A percentile compares a stretch with the other conserved stretches of the same genome.
phyloP scores from a whole-genome alignment of 2,797 vertebrate species.

The Bovichtus diacanthus region DNA sequence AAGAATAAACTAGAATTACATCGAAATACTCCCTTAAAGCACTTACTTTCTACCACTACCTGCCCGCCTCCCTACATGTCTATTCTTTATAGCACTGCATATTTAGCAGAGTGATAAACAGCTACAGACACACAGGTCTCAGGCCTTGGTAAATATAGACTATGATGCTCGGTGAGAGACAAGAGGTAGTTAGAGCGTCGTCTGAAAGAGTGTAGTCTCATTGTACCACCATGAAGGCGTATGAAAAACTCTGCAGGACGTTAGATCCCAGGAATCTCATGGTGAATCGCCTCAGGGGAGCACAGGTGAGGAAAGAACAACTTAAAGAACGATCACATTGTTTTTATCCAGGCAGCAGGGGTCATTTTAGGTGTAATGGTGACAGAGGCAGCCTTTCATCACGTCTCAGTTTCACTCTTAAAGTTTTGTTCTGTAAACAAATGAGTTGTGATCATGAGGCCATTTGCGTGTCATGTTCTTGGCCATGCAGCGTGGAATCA shows the following conservation, averaged over 20 bases:
- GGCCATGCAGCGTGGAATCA: background rate
- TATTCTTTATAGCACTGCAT: background rate
- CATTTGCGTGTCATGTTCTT: slow-evolving; percentile 54
- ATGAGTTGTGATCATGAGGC: slow-evolving; percentile 47
- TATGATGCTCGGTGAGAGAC: slow-evolving; percentile 12
- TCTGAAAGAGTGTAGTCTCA: slow-evolving; percentile 5
- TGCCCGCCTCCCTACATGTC: background rate
- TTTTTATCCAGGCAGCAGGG: background rate
- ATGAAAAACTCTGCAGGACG: background rate
- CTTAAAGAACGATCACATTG: background rate
- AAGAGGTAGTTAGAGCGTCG: slow-evolving; percentile 18
- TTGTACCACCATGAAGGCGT: slow-evolving; percentile 19
- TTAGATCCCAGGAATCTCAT: background rate
- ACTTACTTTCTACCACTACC: background rate
- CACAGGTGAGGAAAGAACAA: slow-evolving; percentile 44
- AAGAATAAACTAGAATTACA: background rate
- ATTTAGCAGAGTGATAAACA: slow-evolving; percentile 34
- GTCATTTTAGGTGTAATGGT: background rate
- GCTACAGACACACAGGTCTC: slow-evolving; percentile 20
- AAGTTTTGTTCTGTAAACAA: slow-evolving; percentile 58
- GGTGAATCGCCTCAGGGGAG: background rate
- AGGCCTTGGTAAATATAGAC: slow-evolving; percentile 62
- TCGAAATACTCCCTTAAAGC: background rate
- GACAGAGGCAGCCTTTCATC: slow-evolving; percentile 25
- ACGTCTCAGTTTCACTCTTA: slow-evolving; percentile 17